Evolutionary conservation across 2,888 invertebrate species (phyloP).

Genomic region (Zhuqinia jingwanae): DNA sequence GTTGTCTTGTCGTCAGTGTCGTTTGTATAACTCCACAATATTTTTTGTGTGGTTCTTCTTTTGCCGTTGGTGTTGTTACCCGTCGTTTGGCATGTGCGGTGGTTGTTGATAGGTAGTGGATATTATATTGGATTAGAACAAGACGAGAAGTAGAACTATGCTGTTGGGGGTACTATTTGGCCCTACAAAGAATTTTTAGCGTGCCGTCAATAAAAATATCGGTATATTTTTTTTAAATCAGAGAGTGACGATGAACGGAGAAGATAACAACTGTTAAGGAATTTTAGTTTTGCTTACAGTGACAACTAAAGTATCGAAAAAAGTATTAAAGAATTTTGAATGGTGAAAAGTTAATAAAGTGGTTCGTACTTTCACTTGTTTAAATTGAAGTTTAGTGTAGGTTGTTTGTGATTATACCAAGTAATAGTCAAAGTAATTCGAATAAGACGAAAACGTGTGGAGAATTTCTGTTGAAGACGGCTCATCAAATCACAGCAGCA

Average conservation of each 20-base stretch:
- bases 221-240: not conserved
- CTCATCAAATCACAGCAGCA: slow-evolving; percentile 49
- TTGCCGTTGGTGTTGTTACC: not conserved
- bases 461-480: not conserved
- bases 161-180: too few species aligned
- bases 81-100: too few species aligned
- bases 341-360: slow-evolving; percentile 7
- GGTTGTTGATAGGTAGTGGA: too few species aligned
- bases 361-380: slow-evolving; percentile 38
- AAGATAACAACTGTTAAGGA: not conserved
- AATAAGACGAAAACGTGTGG: not conserved
- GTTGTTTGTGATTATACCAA: not conserved
- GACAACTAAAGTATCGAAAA: not conserved
- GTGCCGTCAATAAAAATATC: not conserved
- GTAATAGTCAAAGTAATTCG: not conserved
- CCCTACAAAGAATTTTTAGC: too few species aligned
- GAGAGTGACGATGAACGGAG: not conserved
- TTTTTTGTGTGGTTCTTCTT: not conserved
- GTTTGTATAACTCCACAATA: not conserved
- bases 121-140: too few species aligned
- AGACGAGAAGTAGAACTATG: too few species aligned
- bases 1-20: not conserved
- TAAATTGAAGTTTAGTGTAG: not conserved
- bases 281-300: not conserved
- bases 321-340: slow-evolving; percentile 35